phyloP scores from a whole-genome alignment of 53 echinoderm and acorn worm genomes.

The Paelopatides confundens region DNA sequence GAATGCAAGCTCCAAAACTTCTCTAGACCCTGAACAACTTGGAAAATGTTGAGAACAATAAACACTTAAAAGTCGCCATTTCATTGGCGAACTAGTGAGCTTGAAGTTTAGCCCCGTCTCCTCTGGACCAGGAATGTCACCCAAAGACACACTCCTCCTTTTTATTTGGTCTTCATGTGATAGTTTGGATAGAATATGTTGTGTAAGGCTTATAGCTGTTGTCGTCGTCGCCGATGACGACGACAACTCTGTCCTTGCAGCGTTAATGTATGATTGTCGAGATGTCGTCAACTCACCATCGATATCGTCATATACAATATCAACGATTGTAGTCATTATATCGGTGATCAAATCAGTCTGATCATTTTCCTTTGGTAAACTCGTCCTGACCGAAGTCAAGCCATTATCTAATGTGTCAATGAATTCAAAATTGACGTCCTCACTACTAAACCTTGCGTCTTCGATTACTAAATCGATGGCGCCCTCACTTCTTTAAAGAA shows the following conservation, averaged over 20 bases:
- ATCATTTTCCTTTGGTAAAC: neutral
- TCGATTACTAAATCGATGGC: neutral
- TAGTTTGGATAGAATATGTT: neutral
- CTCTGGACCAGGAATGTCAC: neutral
- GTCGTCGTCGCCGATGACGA: neutral
- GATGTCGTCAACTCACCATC: neutral
- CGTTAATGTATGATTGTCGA: neutral
- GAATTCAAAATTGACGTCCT: neutral
- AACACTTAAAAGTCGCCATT: constrained; percentile 72
- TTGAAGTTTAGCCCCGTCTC: constrained; percentile 43
- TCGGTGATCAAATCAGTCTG: constrained; percentile 58
- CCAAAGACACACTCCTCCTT: constrained; percentile 28
- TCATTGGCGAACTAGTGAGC: constrained; percentile 54
- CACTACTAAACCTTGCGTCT: neutral
- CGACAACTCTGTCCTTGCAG: neutral
- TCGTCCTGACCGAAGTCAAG: neutral
- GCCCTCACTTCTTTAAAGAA: neutral
- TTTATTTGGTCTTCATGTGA: neutral
- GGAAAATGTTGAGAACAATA: constrained; percentile 59
- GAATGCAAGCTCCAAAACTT: constrained; percentile 71
- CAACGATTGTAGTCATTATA: constrained; percentile 35
- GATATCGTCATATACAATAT: neutral
- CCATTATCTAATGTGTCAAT: neutral
- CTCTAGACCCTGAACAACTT: constrained; percentile 12
- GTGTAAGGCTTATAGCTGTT: neutral